Base-by-base conservation (phyloP, 2,797 vertebrate genomes). In the Centroberyx gerrardi region DNA sequence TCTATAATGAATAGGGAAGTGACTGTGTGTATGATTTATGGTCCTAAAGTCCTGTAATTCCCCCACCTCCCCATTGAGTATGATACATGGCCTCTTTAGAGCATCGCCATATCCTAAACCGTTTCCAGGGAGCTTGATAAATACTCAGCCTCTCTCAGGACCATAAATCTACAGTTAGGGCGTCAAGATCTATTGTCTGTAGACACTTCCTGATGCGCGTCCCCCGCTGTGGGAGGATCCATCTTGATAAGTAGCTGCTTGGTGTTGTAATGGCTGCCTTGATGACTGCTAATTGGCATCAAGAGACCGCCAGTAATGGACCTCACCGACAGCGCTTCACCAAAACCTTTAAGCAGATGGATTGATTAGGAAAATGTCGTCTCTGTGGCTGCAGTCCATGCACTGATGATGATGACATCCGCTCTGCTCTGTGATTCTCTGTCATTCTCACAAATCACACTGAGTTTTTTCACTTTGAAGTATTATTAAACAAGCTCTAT, bases 261-360 rank as follows among this genome's bases (percentile, higher is more conserved):
- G 18, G 36, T 36, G 66, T 54, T 56, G 67, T 83, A 83, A 76
- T 75, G 68, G 68, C 48, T 68, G 66, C 78, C 73, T 67, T 78
- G 81, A 90, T 80, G 73, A 80, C 63, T 9, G 38, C 58, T 80
- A 85, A 92, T 89, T 84, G 76, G 77, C 64, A 62, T 73, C 74
- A 5, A 65, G 71, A 79, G 78, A 80, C 69, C 55, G 53, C 29
- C 51, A 22, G 64, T 79, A 80, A 80, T 79, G 82, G 71, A 84
- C 61, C 62, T 60, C 12, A n/a, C 15, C 14, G 22, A 27, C 68
- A 49, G 56, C 8, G 5, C 58, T 48, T 46, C 12, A 27, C 55
- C 49, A 40, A 51, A 54, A 61, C 49, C 22, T 49, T 68, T 18
- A 63, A 76, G 62, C 73, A 64, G 76, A 78, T 77, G 67, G 71